phyloP scores from a whole-genome alignment of 2,888 invertebrate genomes.

The Eudemis profundana region DNA sequence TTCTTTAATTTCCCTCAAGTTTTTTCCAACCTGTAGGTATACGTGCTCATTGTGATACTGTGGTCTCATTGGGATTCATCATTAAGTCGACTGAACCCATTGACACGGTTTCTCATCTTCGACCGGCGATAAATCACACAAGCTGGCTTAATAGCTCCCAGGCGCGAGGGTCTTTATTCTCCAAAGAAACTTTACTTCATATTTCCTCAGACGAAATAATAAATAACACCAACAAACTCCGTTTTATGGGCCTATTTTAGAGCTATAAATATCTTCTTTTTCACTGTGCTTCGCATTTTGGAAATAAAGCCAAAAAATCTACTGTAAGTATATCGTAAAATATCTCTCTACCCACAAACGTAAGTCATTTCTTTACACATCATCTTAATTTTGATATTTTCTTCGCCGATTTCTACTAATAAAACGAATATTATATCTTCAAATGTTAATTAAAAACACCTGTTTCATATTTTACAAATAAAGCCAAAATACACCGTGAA shows the following conservation, averaged over 20 bases:
- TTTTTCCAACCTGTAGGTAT: too few relatives aligned
- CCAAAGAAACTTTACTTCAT: constrained; percentile 24
- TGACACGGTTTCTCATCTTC: constrained; percentile 43
- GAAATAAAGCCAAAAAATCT: background rate
- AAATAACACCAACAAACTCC: constrained; percentile 19
- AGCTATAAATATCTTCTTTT: constrained; percentile 26
- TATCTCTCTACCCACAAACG: background rate
- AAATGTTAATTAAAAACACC: too few relatives aligned
- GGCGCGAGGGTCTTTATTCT: constrained; percentile 17
- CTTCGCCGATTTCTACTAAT: too few relatives aligned
- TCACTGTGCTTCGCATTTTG: constrained; percentile 20
- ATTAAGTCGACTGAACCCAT: constrained; percentile 30
- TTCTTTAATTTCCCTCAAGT: too few relatives aligned
- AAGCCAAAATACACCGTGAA: too few relatives aligned
- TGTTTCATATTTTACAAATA: too few relatives aligned
- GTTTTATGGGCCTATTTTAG: constrained; percentile 26
- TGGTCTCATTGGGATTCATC: constrained; percentile 24
- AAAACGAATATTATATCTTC: background rate
- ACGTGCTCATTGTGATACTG: background rate
- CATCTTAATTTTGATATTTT: too few relatives aligned
- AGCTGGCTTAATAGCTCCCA: constrained; percentile 31
- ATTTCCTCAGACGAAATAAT: constrained; percentile 25
- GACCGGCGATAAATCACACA: constrained; percentile 43
- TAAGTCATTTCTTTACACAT: background rate
- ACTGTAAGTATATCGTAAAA: background rate